Percentiles rank a stretch among this genome's conserved stretches.
phyloP scores from a whole-genome alignment of 1,140 invertebrate genomes.

The Drosophila orosa region DNA sequence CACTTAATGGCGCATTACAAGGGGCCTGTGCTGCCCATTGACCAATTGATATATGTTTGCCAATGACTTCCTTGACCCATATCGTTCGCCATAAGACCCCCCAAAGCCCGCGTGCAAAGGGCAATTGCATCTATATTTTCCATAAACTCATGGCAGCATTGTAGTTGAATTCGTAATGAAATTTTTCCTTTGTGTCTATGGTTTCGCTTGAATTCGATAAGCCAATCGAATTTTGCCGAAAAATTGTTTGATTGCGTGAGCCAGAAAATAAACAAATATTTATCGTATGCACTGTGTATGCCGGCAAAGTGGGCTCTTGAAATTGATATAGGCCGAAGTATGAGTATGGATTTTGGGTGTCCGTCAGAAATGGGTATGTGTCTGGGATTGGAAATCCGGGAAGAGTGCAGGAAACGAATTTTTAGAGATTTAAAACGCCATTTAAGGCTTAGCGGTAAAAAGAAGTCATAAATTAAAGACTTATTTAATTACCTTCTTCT shows the following conservation, averaged over 20 bases:
- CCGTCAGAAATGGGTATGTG: not conserved
- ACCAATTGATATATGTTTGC: constrained; percentile 60
- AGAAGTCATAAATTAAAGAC: not conserved
- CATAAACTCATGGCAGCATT: constrained; percentile 34
- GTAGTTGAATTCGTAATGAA: constrained; percentile 37
- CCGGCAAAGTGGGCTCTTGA: constrained; percentile 18
- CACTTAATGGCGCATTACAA: constrained; percentile 70
- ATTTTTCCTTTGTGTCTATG: constrained; percentile 36
- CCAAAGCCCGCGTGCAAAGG: not conserved
- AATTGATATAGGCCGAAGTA: constrained; percentile 17
- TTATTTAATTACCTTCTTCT: too few species aligned
- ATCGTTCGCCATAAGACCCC: not conserved
- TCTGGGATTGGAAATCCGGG: not conserved
- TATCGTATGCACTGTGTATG: constrained; percentile 34
- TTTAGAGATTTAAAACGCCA: too few species aligned
- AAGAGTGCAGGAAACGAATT: not conserved
- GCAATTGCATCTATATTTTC: constrained; percentile 31
- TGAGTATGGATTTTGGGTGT: not conserved
- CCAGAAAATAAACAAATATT: constrained; percentile 58
- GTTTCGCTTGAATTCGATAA: constrained; percentile 29
- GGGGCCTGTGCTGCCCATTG: constrained; percentile 48
- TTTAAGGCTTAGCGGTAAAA: not conserved
- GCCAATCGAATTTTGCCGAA: constrained; percentile 27
- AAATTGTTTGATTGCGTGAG: constrained; percentile 33
- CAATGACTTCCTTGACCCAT: constrained; percentile 47